Conservation (phyloP, 2,113 vertebrate genomes). For the Dolichotis patagonum region DNA sequence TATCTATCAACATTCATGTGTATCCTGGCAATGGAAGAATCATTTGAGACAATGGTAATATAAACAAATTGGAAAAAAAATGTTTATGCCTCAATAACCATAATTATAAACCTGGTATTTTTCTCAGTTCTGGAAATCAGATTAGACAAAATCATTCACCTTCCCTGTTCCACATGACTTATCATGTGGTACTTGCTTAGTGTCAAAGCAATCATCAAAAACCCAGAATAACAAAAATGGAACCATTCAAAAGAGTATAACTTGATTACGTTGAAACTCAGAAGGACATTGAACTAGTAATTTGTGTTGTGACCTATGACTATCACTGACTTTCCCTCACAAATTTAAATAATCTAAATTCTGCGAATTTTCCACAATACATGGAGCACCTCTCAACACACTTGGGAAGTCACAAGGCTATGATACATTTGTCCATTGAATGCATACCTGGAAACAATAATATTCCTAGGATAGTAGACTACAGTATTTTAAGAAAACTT, state of each 20-base stretch:
- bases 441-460: not conserved
- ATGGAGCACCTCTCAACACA: not conserved
- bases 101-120: no score
- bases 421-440: not conserved
- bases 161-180: not conserved
- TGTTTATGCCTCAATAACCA: not conserved
- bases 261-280: not conserved
- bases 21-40: not conserved
- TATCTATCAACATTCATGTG: not conserved
- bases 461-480: not conserved
- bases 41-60: not conserved
- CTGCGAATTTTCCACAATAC: no score
- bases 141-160: fast-evolving
- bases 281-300: not conserved
- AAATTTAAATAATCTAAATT: not conserved
- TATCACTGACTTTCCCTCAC: not conserved
- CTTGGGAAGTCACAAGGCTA: not conserved
- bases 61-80: not conserved
- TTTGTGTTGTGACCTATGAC: no score
- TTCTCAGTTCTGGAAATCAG: not conserved
- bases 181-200: not conserved
- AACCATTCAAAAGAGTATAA: not conserved
- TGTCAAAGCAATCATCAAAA: not conserved
- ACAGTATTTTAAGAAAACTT: not conserved
- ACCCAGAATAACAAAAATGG: not conserved